Percentiles rank a stretch among this genome's conserved stretches.
Conservation (phyloP, 2,113 vertebrate genomes). For the Poeciliopsis occidentalis region DNA sequence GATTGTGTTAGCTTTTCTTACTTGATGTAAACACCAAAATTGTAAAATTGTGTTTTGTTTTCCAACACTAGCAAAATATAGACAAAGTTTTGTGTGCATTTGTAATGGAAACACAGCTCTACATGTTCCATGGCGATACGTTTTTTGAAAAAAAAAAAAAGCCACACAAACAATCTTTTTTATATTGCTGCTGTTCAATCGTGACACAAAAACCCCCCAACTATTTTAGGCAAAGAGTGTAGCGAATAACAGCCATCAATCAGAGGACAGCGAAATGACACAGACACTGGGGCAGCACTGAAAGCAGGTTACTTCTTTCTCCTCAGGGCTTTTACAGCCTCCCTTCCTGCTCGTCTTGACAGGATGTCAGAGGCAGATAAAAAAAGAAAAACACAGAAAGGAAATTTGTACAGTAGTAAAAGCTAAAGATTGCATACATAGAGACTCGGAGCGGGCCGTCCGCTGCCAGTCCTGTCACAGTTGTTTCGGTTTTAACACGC, state of each 20-base stretch:
- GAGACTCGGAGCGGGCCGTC: background rate
- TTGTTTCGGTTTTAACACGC: background rate
- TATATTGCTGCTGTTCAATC: background rate
- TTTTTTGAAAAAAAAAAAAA: background rate
- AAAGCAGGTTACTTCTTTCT: background rate
- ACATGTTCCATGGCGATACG: too few species aligned
- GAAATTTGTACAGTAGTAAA: constrained; percentile 1
- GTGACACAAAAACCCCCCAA: too few species aligned
- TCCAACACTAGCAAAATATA: too few species aligned
- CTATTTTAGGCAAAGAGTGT: background rate
- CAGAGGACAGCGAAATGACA: background rate
- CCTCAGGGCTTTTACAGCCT: background rate
- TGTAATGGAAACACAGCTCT: too few species aligned
- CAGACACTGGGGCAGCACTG: background rate
- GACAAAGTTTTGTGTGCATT: too few species aligned
- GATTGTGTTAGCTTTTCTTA: too few species aligned
- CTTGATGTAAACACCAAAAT: too few species aligned
- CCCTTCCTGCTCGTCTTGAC: background rate
- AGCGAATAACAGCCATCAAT: background rate
- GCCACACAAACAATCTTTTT: background rate
- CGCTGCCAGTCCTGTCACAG: constrained; percentile 5
- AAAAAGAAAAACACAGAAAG: background rate
- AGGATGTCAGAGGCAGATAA: background rate
- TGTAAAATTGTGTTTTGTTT: too few species aligned
- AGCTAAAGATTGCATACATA: background rate